phyloP scores from a whole-genome alignment of 2,888 invertebrate genomes.

The Xylophagus ater region DNA sequence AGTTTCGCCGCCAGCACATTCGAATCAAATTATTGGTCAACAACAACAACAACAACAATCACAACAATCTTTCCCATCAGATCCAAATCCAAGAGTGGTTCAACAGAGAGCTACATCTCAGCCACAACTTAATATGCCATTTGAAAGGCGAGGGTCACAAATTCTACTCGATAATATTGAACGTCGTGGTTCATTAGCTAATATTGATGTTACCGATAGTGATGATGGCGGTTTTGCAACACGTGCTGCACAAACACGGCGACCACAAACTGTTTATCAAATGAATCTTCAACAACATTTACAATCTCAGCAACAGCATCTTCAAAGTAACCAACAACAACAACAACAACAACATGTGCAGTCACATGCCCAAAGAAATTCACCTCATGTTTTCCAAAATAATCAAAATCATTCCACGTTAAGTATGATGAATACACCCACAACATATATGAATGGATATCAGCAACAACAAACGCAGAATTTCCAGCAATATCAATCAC shows the following conservation, averaged over 20 bases:
- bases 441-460: not conserved
- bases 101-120: slow-evolving; percentile 48
- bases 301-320: slow-evolving; percentile 9
- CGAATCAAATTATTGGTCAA: slow-evolving; percentile 25
- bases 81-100: slow-evolving; percentile 16
- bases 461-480: slow-evolving; percentile 5
- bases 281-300: slow-evolving; percentile 13
- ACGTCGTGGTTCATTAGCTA: slow-evolving; percentile 50
- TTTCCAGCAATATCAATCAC: slow-evolving; percentile 13
- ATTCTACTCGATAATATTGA: slow-evolving; percentile 14
- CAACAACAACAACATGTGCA: slow-evolving; percentile 5
- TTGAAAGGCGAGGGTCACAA: slow-evolving; percentile 18
- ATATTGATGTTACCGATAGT: slow-evolving; percentile 46
- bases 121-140: slow-evolving; percentile 44
- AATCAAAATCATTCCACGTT: slow-evolving; percentile 5
- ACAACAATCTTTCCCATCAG: slow-evolving; percentile 13
- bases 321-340: slow-evolving; percentile 5
- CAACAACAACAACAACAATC: slow-evolving; percentile 12
- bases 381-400: slow-evolving; percentile 17
- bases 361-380: slow-evolving; percentile 13
- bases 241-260: slow-evolving; percentile 13
- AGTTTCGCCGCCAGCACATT: slow-evolving; percentile 15
- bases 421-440: not conserved
- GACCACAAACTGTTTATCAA: slow-evolving; percentile 19
- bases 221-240: slow-evolving; percentile 49